Evolutionary conservation across 2,797 vertebrate genomes (phyloP), one percentile per base, ranked within the genome.

Genomic region (Odontamblyopus rebecca): DNA sequence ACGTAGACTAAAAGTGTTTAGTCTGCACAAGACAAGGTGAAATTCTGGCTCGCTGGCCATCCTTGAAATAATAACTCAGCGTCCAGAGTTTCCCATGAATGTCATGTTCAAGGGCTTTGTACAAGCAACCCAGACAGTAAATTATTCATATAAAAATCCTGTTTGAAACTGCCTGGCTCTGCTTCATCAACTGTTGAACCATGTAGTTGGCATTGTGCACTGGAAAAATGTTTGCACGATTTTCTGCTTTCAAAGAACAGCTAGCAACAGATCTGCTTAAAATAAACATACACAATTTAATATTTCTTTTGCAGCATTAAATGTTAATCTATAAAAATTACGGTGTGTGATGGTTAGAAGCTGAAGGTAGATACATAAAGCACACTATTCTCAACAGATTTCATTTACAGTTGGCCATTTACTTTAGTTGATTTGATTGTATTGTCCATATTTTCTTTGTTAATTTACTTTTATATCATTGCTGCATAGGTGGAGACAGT

Each of bases 121-220:
- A 76, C 82, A 79, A 80, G 83, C 75, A 83, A 82, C 83, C 80
- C 77, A 83, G 68, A 67, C 51, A 51, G 83, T 90, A 82, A 92
- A 91, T 91, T 86, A 91, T 90, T 91, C 85, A 90, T 89, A 71
- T 77, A 71, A 78, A 89, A 89, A 77, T 83, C 71, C 51, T 84
- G 81, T 87, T 88, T 86, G 83, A 80, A 86, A 86, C 78, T 72
- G 35, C 35, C 35, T 38, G 82, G 77, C 85, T 89, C 75, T 77
- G 78, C 86, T 89, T 88, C 83, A 86, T 88, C 89, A 88, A 61
- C 80, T 79, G 78, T 80, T 85, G 80, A 84, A 82, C 79, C 69
- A 27, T 83, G 83, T 76, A 76, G 78, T 82, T 50, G 30, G 72
- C 79, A 84, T 89, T 84, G 85, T 82, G 73, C 67, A 86, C 76